These are phyloP conservation scores for Druceiella hillmani DNA, from an alignment of 2,888 invertebrate species.

Conservation along the genomic window DNA sequence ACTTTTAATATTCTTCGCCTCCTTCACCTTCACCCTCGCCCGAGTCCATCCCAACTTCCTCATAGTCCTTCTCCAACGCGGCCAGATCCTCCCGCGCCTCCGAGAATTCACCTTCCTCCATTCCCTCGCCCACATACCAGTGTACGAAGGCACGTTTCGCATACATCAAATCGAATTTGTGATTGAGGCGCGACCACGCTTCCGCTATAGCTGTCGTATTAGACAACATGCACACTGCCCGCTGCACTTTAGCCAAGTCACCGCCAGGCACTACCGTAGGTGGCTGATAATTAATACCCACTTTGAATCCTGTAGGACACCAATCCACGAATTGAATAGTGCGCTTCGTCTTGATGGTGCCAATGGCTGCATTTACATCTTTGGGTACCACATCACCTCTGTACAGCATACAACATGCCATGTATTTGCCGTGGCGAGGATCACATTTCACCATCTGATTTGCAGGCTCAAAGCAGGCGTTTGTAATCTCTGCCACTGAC, in stretches of 20 bases:
- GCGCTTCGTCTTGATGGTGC: conserved; percentile 79
- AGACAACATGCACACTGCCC: conserved; percentile 94
- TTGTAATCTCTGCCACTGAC: conserved; percentile 88
- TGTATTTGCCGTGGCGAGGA: conserved; percentile 85
- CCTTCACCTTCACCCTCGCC: conserved; percentile 62
- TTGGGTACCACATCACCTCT: conserved; percentile 86
- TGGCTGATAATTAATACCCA: conserved; percentile 83
- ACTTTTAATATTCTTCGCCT: conserved; percentile 56
- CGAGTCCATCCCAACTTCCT: conserved; percentile 68
- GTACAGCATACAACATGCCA: conserved; percentile 95
- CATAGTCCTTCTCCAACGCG: conserved; percentile 78
- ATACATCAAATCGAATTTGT: conserved; percentile 90
- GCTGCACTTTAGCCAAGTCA: conserved; percentile 86
- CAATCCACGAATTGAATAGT: conserved; percentile 86
- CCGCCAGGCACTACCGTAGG: conserved; percentile 88
- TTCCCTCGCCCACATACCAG: conserved; percentile 45
- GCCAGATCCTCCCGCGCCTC: conserved; percentile 48
- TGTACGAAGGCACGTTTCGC: conserved; percentile 95
- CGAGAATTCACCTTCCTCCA: conserved; percentile 70
- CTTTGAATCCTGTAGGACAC: conserved; percentile 75
- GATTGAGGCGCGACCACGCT: conserved; percentile 83
- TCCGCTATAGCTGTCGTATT: conserved; percentile 95
- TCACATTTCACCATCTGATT: conserved; percentile 96
- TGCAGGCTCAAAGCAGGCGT: conserved; percentile 91
- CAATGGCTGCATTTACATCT: conserved; percentile 81